These are phyloP conservation scores for Nautilus pompilius DNA, from an alignment of 1,140 invertebrate genomes.

Conservation along the genomic window DNA sequence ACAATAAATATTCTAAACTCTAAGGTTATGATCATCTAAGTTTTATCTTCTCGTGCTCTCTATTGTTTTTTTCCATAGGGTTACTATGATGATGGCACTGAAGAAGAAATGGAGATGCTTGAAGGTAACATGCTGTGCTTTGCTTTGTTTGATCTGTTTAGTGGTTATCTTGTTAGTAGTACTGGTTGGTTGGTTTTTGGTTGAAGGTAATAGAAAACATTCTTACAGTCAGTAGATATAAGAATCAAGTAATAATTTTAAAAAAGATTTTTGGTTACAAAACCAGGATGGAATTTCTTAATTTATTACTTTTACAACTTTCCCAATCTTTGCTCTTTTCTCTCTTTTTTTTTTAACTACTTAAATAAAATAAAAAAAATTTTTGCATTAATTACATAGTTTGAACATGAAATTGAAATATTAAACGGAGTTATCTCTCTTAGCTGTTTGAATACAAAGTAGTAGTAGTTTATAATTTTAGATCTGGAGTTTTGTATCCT, in stretches of 20 bases:
- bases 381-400: neutral
- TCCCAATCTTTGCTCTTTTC: neutral
- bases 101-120: constrained; percentile 35
- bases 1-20: constrained; percentile 10
- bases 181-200: neutral
- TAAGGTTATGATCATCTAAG: constrained; percentile 4
- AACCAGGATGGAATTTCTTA: neutral
- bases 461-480: neutral
- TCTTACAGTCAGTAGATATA: neutral
- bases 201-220: neutral
- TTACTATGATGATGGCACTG: constrained; percentile 13
- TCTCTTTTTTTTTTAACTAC: neutral
- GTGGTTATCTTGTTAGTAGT: neutral
- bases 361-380: neutral
- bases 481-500: neutral
- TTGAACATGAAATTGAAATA: neutral
- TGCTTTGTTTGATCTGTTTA: neutral
- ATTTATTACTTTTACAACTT: neutral
- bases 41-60: neutral
- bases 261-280: neutral
- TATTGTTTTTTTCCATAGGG: constrained; percentile 11
- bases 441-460: neutral
- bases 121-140: constrained; percentile 30
- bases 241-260: neutral
- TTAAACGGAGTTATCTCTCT: neutral